Percentiles rank a stretch among this genome's conserved stretches.
Conservation (phyloP, 2,797 vertebrate species). For the Pygocentrus nattereri region DNA sequence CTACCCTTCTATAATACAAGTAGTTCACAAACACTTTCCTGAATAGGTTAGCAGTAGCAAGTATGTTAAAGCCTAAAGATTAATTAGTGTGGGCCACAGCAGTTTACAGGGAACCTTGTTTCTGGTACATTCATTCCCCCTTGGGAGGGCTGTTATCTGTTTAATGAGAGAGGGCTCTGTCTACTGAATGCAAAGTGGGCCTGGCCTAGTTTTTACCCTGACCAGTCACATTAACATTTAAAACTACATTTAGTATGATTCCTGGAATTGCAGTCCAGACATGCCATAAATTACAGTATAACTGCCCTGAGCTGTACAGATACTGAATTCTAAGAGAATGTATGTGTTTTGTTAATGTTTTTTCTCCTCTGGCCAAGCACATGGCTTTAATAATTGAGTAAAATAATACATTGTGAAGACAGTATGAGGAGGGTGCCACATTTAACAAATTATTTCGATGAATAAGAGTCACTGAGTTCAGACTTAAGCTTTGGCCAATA, state of each 20-base stretch:
- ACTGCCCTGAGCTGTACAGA: slow-evolving; percentile 2
- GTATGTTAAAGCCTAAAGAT: slow-evolving; percentile 38
- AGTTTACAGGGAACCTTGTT: slow-evolving; percentile 33
- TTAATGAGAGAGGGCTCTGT: slow-evolving; percentile 38
- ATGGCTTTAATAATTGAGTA: slow-evolving; percentile 48
- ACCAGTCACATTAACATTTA: slow-evolving; percentile 57
- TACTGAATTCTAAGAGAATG: slow-evolving; percentile 36
- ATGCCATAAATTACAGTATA: slow-evolving; percentile 11
- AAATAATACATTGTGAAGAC: background rate
- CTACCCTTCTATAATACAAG: background rate
- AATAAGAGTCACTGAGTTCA: background rate
- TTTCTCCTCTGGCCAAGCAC: slow-evolving; percentile 34
- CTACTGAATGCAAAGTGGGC: slow-evolving; percentile 45
- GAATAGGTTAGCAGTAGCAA: background rate
- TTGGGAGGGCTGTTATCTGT: slow-evolving; percentile 34
- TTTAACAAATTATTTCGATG: slow-evolving; percentile 27
- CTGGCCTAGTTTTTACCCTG: slow-evolving; percentile 47
- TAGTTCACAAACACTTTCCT: background rate
- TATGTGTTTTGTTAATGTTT: slow-evolving; percentile 29
- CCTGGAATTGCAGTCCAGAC: slow-evolving; percentile 38
- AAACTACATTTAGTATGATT: slow-evolving; percentile 48
- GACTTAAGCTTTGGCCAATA: background rate
- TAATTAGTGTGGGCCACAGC: slow-evolving; percentile 38
- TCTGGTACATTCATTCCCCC: slow-evolving; percentile 41
- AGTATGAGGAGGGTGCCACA: slow-evolving; percentile 5